Conservation (phyloP, 1,140 invertebrate genomes). For the Rhyzopertha dominica region DNA sequence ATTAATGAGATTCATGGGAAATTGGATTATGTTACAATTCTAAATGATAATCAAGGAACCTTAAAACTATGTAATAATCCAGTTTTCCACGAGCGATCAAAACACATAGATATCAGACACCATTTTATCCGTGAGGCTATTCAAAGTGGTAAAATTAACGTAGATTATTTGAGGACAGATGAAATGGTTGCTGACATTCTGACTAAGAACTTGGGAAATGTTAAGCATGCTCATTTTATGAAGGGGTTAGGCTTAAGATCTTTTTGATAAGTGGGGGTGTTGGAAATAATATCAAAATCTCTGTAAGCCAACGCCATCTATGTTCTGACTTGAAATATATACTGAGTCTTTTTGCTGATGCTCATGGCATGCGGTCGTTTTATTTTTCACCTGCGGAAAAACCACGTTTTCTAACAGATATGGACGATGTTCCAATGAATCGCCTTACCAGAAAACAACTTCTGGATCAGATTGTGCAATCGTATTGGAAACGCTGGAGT, state of each 20-base stretch:
- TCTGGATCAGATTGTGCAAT: no score
- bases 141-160: conserved; percentile 11
- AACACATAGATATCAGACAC: conserved; percentile 45
- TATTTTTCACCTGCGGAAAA: no score
- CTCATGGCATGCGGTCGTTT: no score
- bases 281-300: no score
- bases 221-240: conserved; percentile 14
- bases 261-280: no score
- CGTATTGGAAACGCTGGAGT: no score
- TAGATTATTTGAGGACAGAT: conserved; percentile 28
- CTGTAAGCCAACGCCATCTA: no score
- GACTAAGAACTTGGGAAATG: conserved; percentile 14
- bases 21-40: conserved; percentile 12
- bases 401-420: no score
- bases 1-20: conserved; percentile 11
- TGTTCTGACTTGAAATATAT: no score
- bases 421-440: no score
- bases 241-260: conserved; percentile 13
- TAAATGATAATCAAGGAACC: conserved; percentile 41
- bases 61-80: conserved; percentile 40
- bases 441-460: no score
- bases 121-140: conserved; percentile 36
- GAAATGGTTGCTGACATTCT: conserved; percentile 16
- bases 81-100: conserved; percentile 38
- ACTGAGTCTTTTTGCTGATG: no score